Percentiles rank a stretch among this genome's conserved stretches.
Evolutionary conservation across 2,113 vertebrate species (phyloP).

Genomic region (Barbus barbus): DNA sequence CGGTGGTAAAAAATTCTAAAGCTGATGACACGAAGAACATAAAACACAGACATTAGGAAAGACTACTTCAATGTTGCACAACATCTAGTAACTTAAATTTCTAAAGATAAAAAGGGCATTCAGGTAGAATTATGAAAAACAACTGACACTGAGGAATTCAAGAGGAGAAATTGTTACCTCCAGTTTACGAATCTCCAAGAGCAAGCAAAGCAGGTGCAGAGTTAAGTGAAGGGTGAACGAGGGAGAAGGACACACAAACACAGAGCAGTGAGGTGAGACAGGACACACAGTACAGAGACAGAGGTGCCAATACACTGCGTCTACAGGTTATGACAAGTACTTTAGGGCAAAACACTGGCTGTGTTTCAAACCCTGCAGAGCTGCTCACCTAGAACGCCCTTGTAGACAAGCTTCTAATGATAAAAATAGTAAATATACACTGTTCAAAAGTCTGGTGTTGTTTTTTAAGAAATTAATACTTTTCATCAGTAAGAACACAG

Average conservation of each 20-base stretch:
- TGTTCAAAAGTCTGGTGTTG: background rate
- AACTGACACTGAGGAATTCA: slow-evolving; percentile 29
- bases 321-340: background rate
- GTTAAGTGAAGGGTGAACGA: slow-evolving; percentile 61
- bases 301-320: background rate
- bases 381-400: background rate
- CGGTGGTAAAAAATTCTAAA: background rate
- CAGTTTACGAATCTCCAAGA: slow-evolving; percentile 81
- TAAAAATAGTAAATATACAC: background rate
- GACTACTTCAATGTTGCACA: background rate
- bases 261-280: slow-evolving; percentile 42
- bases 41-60: background rate
- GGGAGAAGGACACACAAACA: slow-evolving; percentile 49
- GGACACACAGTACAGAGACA: slow-evolving; percentile 22
- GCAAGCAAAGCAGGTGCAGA: slow-evolving; percentile 66
- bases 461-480: background rate
- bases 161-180: slow-evolving; percentile 77
- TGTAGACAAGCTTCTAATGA: background rate
- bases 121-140: background rate
- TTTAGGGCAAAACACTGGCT: background rate
- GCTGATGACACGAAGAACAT: background rate
- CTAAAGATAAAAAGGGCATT: background rate
- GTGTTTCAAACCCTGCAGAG: background rate
- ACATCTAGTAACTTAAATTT: background rate
- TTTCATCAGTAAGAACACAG: background rate